Conservation (phyloP, 2,113 vertebrate genomes). For the Carassius auratus region DNA sequence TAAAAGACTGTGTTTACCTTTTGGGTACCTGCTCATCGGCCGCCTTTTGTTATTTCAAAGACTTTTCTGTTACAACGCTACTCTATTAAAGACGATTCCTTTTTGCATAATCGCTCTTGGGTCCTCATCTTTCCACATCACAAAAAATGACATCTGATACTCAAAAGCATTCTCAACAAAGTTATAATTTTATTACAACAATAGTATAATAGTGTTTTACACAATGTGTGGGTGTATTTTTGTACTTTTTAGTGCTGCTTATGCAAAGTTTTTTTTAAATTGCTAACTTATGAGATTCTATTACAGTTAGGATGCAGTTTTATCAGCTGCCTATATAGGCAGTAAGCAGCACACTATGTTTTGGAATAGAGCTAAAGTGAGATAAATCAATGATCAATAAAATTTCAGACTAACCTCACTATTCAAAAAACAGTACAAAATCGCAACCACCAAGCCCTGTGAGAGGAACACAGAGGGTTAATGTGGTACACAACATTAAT, state of each 20-base stretch:
- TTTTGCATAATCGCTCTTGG: no score
- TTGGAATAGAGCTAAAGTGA: background rate
- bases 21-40: no score
- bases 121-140: no score
- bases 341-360: background rate
- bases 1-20: no score
- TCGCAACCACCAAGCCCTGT: slow-evolving; percentile 86
- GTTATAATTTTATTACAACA: background rate
- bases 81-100: no score
- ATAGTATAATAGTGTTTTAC: background rate
- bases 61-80: no score
- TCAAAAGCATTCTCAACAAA: background rate
- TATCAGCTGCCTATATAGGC: background rate
- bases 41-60: no score
- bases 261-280: background rate
- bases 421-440: slow-evolving; percentile 92
- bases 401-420: slow-evolving; percentile 81
- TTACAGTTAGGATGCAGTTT: no score
- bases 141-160: background rate
- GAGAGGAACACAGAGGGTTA: background rate
- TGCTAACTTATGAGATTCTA: background rate
- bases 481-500: background rate
- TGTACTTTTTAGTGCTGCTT: background rate
- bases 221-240: background rate
- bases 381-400: background rate